Evolutionary conservation across 2,113 vertebrate genomes (phyloP).

Genomic region (Stegostoma tigrinum): DNA sequence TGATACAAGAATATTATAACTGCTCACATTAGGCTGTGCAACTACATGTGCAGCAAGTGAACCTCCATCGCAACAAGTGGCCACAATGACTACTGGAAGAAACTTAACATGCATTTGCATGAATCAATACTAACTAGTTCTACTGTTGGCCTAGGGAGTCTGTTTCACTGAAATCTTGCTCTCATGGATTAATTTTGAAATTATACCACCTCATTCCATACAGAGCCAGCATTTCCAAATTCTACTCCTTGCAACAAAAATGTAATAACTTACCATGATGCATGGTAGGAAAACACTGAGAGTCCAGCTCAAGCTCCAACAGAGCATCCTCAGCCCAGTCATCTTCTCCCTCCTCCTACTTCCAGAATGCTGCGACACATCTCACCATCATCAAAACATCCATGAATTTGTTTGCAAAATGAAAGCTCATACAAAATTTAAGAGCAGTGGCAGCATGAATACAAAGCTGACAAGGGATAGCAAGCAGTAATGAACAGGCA

Average conservation of each 20-base stretch:
- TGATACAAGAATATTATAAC: neutral
- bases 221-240: neutral
- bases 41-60: too few species aligned
- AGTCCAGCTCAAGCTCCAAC: neutral
- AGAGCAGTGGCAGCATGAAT: neutral
- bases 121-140: neutral
- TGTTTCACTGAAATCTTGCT: neutral
- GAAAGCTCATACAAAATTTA: neutral
- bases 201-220: neutral
- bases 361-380: neutral
- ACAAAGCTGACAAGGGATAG: neutral
- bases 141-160: neutral
- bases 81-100: neutral
- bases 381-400: neutral
- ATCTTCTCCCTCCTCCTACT: neutral
- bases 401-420: neutral
- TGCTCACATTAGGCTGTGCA: too few species aligned
- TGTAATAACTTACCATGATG: neutral
- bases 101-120: neutral
- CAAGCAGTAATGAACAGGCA: neutral
- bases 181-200: neutral
- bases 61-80: too few species aligned
- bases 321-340: neutral
- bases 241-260: neutral
- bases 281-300: neutral